Conservation (phyloP, 2,797 vertebrate genomes). For the Poecile montanus region DNA sequence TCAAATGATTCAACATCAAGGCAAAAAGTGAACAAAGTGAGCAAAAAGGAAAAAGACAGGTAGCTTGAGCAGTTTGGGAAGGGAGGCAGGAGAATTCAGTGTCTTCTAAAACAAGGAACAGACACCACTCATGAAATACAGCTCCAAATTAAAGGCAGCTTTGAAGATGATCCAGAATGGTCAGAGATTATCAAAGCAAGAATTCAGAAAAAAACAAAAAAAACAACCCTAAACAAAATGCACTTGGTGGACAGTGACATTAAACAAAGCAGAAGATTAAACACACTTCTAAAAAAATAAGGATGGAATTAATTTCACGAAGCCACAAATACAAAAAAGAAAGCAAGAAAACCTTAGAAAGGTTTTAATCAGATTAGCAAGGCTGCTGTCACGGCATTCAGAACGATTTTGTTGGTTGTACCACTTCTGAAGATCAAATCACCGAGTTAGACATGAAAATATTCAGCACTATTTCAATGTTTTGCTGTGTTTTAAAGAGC, state of each 20-base stretch:
- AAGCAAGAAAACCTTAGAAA: slow-evolving; percentile 10
- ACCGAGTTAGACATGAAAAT: neutral
- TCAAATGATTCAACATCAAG: neutral
- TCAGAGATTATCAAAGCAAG: slow-evolving; percentile 52
- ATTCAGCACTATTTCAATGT: neutral
- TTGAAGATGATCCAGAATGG: slow-evolving; percentile 45
- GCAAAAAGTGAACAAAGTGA: slow-evolving; percentile 18
- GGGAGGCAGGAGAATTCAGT: neutral
- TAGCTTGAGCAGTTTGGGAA: neutral
- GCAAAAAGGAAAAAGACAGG: neutral
- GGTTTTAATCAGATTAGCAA: slow-evolving; percentile 20
- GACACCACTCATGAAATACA: neutral
- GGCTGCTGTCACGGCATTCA: neutral
- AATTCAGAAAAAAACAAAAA: neutral
- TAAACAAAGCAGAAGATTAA: slow-evolving; percentile 18
- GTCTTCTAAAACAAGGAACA: slow-evolving; percentile 17
- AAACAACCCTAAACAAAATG: neutral
- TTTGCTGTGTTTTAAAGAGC: neutral
- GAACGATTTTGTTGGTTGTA: neutral
- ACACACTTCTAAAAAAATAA: neutral
- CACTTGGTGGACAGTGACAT: neutral
- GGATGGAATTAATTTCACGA: neutral
- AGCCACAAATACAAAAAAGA: neutral
- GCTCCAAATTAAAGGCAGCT: slow-evolving; percentile 35
- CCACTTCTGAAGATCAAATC: slow-evolving; percentile 6